Base-by-base conservation (phyloP, 2,113 vertebrate species). In the Stomatorhinus ivindoensis region DNA sequence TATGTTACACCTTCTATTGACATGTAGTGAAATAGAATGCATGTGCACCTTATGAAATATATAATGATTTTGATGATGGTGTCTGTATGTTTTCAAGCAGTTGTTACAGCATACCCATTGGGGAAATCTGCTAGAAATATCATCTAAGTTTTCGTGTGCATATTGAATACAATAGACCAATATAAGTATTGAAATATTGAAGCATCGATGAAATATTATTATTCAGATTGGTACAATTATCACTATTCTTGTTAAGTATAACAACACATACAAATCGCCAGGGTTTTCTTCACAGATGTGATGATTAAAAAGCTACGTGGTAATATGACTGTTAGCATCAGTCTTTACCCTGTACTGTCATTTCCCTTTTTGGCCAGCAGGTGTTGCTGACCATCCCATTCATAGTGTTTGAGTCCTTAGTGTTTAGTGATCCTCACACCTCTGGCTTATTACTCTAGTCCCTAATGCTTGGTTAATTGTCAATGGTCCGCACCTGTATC, bases 1-100 rank as follows among this genome's bases (percentile, higher is more conserved):
- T 85, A 89, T 80, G 88, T 85, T 89, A 89, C 88, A 42, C 50
- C 13, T 84, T 53, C 88, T 61, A 61, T 47, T 61, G 80, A 83
- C 51, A 89, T 85, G 80, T 61, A 89, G 39, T 53, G 31, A n/a
- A 84, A 51, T 27, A 46, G 44, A 61, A 51, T 89, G 88, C 31
- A 89, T 53, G 35, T n/a, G 44, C 50, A 89, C 35, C 21, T 13
- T 61, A 47, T 24, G 44, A 42, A 46, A 47, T 19, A 83, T 83
- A 24, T 46, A 84, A 84, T 44, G 7, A 44, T 58, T 35, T 15
- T 39, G 35, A 51, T 24, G 35, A 58, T 61, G 31, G 39, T 42
- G 1, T 39, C 13, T 76, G 69, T 73, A 39, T 19, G 73, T 19
- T 80, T 80, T 80, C 27, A 8, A 80, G 35, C 35, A 80, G 2